Conservation (phyloP, 2,888 invertebrate species). For the Epinotia demarniana region DNA sequence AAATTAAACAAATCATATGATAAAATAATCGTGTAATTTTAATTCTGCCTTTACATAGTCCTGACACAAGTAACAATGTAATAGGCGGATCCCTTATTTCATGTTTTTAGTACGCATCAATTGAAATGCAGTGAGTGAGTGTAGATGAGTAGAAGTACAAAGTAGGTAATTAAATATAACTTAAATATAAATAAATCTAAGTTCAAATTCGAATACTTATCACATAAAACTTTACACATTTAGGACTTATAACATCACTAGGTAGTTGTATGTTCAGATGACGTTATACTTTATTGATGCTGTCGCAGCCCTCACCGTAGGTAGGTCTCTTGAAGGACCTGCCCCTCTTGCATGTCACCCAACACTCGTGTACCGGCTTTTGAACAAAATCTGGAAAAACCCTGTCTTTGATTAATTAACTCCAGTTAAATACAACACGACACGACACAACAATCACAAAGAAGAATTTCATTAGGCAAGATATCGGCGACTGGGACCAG, state of each 20-base stretch:
- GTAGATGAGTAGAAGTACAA: too few relatives aligned
- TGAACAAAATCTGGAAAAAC: conserved; percentile 70
- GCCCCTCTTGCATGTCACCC: conserved; percentile 79
- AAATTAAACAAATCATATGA: conserved; percentile 56
- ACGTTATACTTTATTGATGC: conserved; percentile 14
- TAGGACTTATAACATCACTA: not conserved
- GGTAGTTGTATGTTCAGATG: not conserved
- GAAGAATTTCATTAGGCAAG: too few relatives aligned
- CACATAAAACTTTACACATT: not conserved
- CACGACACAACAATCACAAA: too few relatives aligned
- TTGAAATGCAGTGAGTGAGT: not conserved
- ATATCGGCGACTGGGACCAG: too few relatives aligned
- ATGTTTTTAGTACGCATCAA: not conserved
- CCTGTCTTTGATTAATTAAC: not conserved
- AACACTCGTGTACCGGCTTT: conserved; percentile 76
- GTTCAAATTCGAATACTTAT: not conserved
- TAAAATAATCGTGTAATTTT: conserved; percentile 46
- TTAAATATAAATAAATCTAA: not conserved
- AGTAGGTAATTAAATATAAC: not conserved
- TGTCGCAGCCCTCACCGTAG: conserved; percentile 52
- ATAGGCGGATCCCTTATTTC: not conserved
- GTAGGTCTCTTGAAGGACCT: conserved; percentile 75
- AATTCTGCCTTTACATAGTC: conserved; percentile 49
- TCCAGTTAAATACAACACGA: too few relatives aligned
- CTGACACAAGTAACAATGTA: not conserved